These are phyloP conservation scores for Tachysurus vachellii DNA, from an alignment of 2,113 vertebrate species.

Conservation along the genomic window DNA sequence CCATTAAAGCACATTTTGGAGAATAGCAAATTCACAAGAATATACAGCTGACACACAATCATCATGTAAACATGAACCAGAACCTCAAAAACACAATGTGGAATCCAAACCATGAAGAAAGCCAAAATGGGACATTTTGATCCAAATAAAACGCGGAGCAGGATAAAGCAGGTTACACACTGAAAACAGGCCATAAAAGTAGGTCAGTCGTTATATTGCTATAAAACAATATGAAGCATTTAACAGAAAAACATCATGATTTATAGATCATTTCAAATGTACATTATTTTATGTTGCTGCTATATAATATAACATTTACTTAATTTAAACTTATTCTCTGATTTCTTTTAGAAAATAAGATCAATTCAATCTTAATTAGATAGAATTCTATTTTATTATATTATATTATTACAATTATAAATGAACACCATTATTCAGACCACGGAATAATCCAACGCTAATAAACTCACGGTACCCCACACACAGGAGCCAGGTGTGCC, in stretches of 20 bases:
- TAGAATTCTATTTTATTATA: not conserved
- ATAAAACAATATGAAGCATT: not conserved
- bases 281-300: not conserved
- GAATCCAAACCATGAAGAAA: not conserved
- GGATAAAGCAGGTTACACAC: constrained; percentile 33
- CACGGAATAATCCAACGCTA: not conserved
- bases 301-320: not conserved
- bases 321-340: not conserved
- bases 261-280: not conserved
- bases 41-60: not conserved
- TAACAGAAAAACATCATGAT: no score
- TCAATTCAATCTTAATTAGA: not conserved
- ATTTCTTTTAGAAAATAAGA: not conserved
- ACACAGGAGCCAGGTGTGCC: constrained; percentile 22
- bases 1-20: not conserved
- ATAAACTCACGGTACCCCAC: not conserved
- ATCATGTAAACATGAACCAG: not conserved
- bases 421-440: not conserved
- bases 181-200: constrained; percentile 2
- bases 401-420: not conserved
- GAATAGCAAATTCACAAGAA: not conserved
- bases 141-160: not conserved
- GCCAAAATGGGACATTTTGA: not conserved
- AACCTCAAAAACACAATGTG: not conserved
- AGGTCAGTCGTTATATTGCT: not conserved